A percentile compares a stretch with the other conserved stretches of the same genome.
phyloP scores from a whole-genome alignment of 2,113 vertebrate species.

The Pardalotus punctatus region DNA sequence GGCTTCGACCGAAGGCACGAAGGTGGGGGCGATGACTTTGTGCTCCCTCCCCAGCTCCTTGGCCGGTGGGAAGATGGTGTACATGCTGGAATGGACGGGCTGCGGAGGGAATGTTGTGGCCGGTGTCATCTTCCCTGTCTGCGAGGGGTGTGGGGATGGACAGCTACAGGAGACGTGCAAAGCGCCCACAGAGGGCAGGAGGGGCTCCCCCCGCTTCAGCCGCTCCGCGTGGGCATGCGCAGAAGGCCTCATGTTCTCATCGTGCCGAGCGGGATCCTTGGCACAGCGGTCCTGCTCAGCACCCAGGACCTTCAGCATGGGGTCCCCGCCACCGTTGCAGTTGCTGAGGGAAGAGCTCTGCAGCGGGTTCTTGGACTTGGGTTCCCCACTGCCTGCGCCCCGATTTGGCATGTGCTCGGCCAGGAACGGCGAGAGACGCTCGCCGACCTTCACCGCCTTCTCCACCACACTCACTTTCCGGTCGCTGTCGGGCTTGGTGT shows the following conservation, averaged over 20 bases:
- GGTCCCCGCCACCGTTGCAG: slow-evolving; percentile 68
- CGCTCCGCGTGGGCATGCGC: slow-evolving; percentile 67
- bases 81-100: slow-evolving; percentile 75
- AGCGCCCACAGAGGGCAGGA: slow-evolving; percentile 68
- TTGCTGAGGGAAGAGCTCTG: slow-evolving; percentile 75
- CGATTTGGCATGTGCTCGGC: slow-evolving; percentile 70
- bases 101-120: slow-evolving; percentile 72
- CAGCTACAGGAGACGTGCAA: slow-evolving; percentile 80
- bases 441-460: slow-evolving; percentile 58
- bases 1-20: slow-evolving; percentile 95
- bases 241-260: slow-evolving; percentile 74
- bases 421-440: slow-evolving; percentile 72
- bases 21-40: slow-evolving; percentile 91
- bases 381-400: slow-evolving; percentile 35
- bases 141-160: slow-evolving; percentile 73
- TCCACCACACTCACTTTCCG: slow-evolving; percentile 75
- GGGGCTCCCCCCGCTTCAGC: slow-evolving; percentile 78
- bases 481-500: slow-evolving; percentile 79
- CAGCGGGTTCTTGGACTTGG: slow-evolving; percentile 76
- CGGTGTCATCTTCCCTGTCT: slow-evolving; percentile 56
- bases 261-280: slow-evolving; percentile 74
- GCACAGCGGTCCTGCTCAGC: slow-evolving; percentile 76
- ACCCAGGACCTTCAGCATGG: slow-evolving; percentile 71
- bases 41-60: slow-evolving; percentile 88
- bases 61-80: slow-evolving; percentile 77